These are phyloP conservation scores for Phocoena phocoena DNA, from an alignment of 2,113 vertebrate species.

Conservation along the genomic window DNA sequence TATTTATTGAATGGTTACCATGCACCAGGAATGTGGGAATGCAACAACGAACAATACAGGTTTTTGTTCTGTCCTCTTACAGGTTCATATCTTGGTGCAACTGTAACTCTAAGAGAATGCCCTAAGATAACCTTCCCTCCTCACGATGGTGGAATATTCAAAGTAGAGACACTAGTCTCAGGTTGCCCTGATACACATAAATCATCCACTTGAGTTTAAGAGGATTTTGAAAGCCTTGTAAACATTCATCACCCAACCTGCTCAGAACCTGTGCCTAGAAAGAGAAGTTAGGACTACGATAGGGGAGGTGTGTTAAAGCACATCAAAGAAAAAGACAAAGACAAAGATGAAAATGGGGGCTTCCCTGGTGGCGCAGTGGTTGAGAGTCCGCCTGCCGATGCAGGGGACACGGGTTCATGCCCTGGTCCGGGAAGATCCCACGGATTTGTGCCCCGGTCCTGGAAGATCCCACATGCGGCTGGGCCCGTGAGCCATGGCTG, in stretches of 20 bases:
- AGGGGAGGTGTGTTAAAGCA: background rate
- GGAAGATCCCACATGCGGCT: too few species aligned
- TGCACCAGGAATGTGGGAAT: background rate
- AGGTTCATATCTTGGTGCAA: background rate
- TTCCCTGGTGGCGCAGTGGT: too few species aligned
- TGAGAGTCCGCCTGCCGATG: too few species aligned
- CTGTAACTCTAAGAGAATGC: background rate
- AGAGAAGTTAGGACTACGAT: background rate
- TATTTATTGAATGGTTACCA: background rate
- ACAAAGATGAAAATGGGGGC: background rate
- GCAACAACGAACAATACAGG: background rate
- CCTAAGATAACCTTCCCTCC: background rate
- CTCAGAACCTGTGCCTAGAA: background rate
- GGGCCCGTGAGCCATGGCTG: too few species aligned
- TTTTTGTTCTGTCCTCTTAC: background rate
- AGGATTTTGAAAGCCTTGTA: background rate
- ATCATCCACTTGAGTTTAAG: background rate
- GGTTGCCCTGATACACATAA: slow-evolving; percentile 19
- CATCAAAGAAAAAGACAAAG: background rate
- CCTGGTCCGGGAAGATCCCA: too few species aligned
- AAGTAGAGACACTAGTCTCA: background rate
- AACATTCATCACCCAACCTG: background rate
- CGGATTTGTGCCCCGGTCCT: too few species aligned
- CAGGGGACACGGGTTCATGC: too few species aligned
- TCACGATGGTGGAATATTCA: background rate